A percentile compares a stretch with the other conserved stretches of the same genome.
These are phyloP conservation scores for Caenorhabditis becei DNA, from an alignment of 2,888 invertebrate species.

Conservation along the genomic window DNA sequence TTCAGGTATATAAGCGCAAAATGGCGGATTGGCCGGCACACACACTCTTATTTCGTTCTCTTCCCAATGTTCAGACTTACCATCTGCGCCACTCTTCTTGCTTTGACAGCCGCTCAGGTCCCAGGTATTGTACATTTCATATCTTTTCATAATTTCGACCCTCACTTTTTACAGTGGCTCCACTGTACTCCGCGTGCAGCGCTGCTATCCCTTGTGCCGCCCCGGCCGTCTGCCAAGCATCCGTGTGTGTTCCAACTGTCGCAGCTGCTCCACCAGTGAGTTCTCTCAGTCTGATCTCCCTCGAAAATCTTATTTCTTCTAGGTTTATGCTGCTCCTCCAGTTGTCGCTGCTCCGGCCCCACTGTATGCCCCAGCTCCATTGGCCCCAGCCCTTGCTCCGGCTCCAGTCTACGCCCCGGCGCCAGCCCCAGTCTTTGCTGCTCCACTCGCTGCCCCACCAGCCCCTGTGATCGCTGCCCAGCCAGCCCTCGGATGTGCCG, in stretches of 20 bases:
- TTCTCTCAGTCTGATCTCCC: not conserved
- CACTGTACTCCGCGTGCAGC: constrained; percentile 75
- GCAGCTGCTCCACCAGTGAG: constrained; percentile 63
- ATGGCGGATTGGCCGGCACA: constrained; percentile 10
- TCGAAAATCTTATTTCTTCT: not conserved
- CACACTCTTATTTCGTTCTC: constrained; percentile 31
- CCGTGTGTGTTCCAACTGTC: constrained; percentile 71
- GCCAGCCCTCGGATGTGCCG: constrained; percentile 65
- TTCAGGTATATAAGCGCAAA: constrained; percentile 30
- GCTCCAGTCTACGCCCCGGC: constrained; percentile 62
- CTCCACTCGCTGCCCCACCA: constrained; percentile 49
- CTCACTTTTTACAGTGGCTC: constrained; percentile 64
- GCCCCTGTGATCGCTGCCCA: constrained; percentile 62
- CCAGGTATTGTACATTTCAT: constrained; percentile 49
- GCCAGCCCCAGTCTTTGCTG: constrained; percentile 67
- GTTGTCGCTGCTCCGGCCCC: constrained; percentile 60
- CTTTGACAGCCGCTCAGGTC: constrained; percentile 61
- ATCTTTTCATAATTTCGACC: not conserved
- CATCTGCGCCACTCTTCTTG: constrained; percentile 62
- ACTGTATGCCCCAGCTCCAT: constrained; percentile 61
- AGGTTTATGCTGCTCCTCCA: constrained; percentile 35
- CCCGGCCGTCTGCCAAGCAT: constrained; percentile 73
- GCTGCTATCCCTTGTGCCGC: constrained; percentile 73
- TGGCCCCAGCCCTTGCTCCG: constrained; percentile 61
- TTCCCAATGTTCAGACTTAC: constrained; percentile 64